These are phyloP conservation scores for Thalassoma bifasciatum DNA, from an alignment of 2,113 vertebrate species.

Conservation along the genomic window DNA sequence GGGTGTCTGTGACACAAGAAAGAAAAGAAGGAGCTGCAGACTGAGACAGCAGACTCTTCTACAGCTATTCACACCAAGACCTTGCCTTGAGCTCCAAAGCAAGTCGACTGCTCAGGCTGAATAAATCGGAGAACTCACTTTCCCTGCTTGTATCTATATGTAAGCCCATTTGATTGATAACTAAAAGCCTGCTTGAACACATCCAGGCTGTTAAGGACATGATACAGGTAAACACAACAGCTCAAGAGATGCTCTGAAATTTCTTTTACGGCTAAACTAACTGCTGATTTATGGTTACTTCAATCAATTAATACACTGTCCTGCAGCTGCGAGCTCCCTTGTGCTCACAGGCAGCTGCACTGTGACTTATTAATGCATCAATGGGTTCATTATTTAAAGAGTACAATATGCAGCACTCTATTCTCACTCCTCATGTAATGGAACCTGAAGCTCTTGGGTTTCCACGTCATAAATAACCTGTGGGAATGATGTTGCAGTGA, in stretches of 20 bases:
- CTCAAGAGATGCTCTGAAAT: neutral
- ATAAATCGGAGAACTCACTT: neutral
- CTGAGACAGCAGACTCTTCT: too few species aligned
- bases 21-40: too few species aligned
- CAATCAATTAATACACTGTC: slow-evolving; percentile 15
- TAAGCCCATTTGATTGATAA: neutral
- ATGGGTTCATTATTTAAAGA: slow-evolving; percentile 50
- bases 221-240: neutral
- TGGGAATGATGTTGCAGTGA: slow-evolving; percentile 1
- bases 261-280: neutral
- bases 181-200: neutral
- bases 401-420: slow-evolving; percentile 5
- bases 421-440: slow-evolving; percentile 19
- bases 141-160: neutral
- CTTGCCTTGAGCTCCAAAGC: neutral
- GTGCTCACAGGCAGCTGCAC: slow-evolving; percentile 10
- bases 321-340: slow-evolving; percentile 1
- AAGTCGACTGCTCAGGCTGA: neutral
- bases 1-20: too few species aligned
- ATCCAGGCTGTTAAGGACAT: slow-evolving; percentile 5
- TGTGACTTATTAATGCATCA: slow-evolving; percentile 46
- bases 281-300: neutral
- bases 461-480: slow-evolving; percentile 26
- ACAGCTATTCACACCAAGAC: too few species aligned
- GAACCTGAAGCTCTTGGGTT: slow-evolving; percentile 12